These are phyloP conservation scores for Drosophila pallidifrons DNA, from an alignment of 1,140 invertebrate genomes.

Conservation along the genomic window DNA sequence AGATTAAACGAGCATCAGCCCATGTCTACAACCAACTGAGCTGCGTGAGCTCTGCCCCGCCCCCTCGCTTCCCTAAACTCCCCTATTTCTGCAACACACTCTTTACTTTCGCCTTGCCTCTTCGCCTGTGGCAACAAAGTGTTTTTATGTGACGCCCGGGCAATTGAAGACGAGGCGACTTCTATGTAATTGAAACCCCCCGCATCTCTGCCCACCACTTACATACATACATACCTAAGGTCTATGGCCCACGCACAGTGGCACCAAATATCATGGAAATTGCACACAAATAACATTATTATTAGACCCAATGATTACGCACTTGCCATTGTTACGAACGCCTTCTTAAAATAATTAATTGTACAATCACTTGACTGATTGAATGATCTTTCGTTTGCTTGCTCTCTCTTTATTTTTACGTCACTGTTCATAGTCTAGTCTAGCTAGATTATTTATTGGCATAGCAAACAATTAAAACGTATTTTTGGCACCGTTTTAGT, in stretches of 20 bases:
- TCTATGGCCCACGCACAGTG: slow-evolving; percentile 34
- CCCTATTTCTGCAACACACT: background rate
- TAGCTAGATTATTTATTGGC: background rate
- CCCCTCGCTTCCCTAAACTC: too few species aligned
- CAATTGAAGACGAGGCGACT: slow-evolving; percentile 48
- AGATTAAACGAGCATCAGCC: slow-evolving; percentile 71
- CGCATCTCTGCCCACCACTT: background rate
- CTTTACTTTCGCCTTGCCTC: background rate
- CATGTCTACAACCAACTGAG: slow-evolving; percentile 34
- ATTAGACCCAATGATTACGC: background rate
- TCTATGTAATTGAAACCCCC: slow-evolving; percentile 47
- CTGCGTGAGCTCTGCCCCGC: background rate
- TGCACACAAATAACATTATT: slow-evolving; percentile 5
- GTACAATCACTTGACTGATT: slow-evolving; percentile 1
- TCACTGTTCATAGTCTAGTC: background rate
- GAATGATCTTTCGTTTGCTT: background rate
- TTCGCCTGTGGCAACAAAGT: slow-evolving; percentile 61
- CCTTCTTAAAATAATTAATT: slow-evolving; percentile 16
- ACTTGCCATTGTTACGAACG: slow-evolving; percentile 8
- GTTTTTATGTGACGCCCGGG: slow-evolving; percentile 66
- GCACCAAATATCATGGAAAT: slow-evolving; percentile 12
- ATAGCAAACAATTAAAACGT: too few species aligned
- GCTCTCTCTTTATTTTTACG: background rate
- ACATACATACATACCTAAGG: slow-evolving; percentile 26
- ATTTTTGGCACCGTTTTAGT: too few species aligned